Base-by-base conservation (phyloP, 2,888 invertebrate species). In the Chymomyza fuscimana region DNA sequence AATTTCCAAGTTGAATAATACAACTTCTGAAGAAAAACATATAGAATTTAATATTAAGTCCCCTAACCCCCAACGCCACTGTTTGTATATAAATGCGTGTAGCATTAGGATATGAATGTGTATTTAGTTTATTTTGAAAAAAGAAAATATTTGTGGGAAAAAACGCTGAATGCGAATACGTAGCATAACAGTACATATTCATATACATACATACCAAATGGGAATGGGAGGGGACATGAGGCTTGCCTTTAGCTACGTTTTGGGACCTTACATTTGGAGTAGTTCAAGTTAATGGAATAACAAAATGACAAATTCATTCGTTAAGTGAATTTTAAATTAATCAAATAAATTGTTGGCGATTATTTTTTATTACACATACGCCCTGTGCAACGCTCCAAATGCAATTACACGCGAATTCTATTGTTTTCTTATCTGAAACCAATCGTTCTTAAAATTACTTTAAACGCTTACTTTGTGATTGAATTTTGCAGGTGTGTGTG, bases 81-180 rank as follows among this genome's bases (percentile, higher is more conserved):
- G 32, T 32, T 32, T 32, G 4, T 32, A 32, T 32, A 46, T 46
- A 12, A 12, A 46, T 12, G 40, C 40, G 40, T 46, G 4, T 46
- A 12, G 12, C 12, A 46, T 46, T 10, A 46, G 40, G 9, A 54
- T 54, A 54, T 19, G 22, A 16, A 54, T 54, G 12, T 22, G 54
- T 54, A 54, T 54, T 54, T 54, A 54, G 16, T 54, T 54, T 54
- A 22, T 22, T 54, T 54, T 6, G 54, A 19, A 22, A 54, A 51
- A 54, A 79, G 58, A 79, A 81, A 80, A 73, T 58, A 82, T 81
- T 82, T 85, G 40, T 46, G 40, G 82, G 81, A 81, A 81, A 82
- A 85, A 75, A 81, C 78, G 74, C 69, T 72, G 75, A 85, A 73
- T 78, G 76, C 81, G 76, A 81, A 76, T 81, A 32, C 9, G 32